These are phyloP conservation scores for Euplagia quadripunctaria DNA, from an alignment of 2,888 invertebrate species.

Conservation along the genomic window DNA sequence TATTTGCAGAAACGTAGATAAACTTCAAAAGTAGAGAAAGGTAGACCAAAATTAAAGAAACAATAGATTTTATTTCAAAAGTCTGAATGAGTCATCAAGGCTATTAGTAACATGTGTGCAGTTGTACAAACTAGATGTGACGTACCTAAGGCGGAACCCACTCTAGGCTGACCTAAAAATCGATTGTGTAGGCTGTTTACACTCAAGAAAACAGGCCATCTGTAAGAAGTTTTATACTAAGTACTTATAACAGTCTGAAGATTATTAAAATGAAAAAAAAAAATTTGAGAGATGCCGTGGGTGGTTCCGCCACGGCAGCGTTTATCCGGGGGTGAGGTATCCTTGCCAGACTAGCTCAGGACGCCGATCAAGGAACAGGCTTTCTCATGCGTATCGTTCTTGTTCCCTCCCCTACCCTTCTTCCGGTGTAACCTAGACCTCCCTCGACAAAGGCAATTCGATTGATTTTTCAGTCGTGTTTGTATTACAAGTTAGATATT, in stretches of 20 bases:
- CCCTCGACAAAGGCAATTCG: conserved; percentile 10
- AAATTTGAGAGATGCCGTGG: neutral
- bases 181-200: conserved; percentile 7
- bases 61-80: neutral
- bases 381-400: conserved; percentile 5
- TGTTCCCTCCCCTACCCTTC: conserved; percentile 11
- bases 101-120: conserved; percentile 13
- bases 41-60: neutral
- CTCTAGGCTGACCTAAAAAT: conserved; percentile 8
- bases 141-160: conserved; percentile 10
- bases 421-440: conserved; percentile 13
- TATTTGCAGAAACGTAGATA: too few species aligned
- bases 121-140: conserved; percentile 34
- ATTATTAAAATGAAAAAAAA: neutral
- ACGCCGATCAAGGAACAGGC: conserved; percentile 7
- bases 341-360: conserved; percentile 5
- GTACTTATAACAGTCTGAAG: neutral
- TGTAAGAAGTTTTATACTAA: neutral
- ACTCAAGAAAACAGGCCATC: neutral
- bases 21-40: too few species aligned
- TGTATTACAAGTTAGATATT: neutral
- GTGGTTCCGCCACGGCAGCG: neutral
- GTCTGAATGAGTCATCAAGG: neutral
- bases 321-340: conserved; percentile 8
- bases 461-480: conserved; percentile 9